Base-by-base conservation (phyloP, 2,113 vertebrate species). In the Pipra filicauda region DNA sequence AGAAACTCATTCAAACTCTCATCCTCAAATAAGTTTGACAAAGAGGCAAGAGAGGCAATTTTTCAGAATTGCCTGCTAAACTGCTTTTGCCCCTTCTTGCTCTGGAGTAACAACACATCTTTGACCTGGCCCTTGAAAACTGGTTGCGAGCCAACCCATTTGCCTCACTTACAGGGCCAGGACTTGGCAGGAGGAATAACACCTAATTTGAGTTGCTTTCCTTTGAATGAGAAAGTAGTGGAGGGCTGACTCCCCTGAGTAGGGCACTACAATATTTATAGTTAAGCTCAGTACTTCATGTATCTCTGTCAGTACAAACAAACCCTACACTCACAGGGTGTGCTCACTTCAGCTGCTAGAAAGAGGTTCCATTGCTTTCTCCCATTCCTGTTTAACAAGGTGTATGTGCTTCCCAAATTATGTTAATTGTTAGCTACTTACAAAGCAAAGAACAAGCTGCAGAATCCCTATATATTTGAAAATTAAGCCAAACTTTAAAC, bases 341-440 rank as follows among this genome's bases (percentile, higher is more conserved):
- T 52, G 22, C 48, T 84, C 2, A 0, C 5, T 7, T 11, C 1
- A 5, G 12, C 24, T 87, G 7, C 2, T 6, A 61, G 44, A 55
- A 83, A 44, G 44, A 33, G 4, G 9, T n/a, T 19, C 19, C 19
- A 9, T 22, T 74, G 30, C 11, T 75, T 84, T 81, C 33, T 57
- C 54, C 37, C 61, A 7, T 35, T 87, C 24, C 37, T 39, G 20
- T 18, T 83, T 57, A 77, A 61, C 21, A 90, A 37, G n/a, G 3
- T 43, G 9, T 69, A 30, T 52, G 15, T 65, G 24, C 27, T 82
- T 72, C 49, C n/a, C 41, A 76, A 54, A 12, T 69, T 64, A 6
- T 44, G 15, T 28, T 76, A 75, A 27, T 33, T 58, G n/a, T 54
- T 64, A 49, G 21, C 16, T 52, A 82, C 65, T 69, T 48, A 79